Evolutionary conservation across 2,888 invertebrate genomes (phyloP), one percentile per base, ranked within the genome.

Genomic region (Catocala nupta): DNA sequence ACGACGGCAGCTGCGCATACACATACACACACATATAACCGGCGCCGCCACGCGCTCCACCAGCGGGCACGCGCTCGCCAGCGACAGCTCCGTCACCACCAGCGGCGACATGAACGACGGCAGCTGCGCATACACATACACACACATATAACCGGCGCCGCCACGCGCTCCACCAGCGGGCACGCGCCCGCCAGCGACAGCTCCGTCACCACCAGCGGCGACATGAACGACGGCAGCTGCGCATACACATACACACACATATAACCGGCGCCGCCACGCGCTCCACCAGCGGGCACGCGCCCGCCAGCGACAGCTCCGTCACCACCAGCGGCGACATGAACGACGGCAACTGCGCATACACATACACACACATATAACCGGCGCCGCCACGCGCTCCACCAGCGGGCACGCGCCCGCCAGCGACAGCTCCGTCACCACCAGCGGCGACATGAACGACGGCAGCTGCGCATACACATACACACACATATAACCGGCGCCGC

Each of bases 61-160:
- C 34, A 95, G 87, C 13, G 97, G 97, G 16, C 97, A 95, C 42
- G 96, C 95, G 70, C 94, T 94, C 44, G 97, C 97, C 75, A 98
- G 94, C 50, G 96, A 96, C 75, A 98, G 90, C 82, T 97, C 96
- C 42, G 96, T 96, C 72, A 98, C 95, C 53, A 95, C 90, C 57
- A 99, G 94, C 73, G 97, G 97, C 70, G 98, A 97, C 94, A 99
- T 97, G 90, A 98, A 98, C 78, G 97, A 96, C 0, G 99, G 98
- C 69, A 97, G 89, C 95, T 96, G 86, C 0, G 0, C 16, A 36
- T 25, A 83, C 44, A 33, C 11, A 6, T 16, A 33, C 49, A 49
- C 5, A 16, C 4, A 16, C 16, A 16, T 16, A 48, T 48, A 42
- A 16, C 16, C 16, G 16, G 16, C 16, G 16, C 16, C 16, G 16